Base-by-base conservation (phyloP, 2,797 vertebrate genomes). In the Hemitrygon akajei region DNA sequence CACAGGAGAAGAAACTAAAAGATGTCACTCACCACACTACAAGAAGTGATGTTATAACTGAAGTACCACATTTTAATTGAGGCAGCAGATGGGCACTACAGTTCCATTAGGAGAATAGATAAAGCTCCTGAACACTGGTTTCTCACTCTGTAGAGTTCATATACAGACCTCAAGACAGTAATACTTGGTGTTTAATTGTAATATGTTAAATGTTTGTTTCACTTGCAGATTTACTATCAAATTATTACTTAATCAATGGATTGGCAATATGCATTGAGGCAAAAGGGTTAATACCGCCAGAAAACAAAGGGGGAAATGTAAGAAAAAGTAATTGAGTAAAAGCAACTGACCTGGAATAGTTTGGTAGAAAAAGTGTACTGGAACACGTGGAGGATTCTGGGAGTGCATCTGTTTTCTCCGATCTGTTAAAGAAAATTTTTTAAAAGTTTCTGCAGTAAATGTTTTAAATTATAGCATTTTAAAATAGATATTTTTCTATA, bases 311-410 rank as follows among this genome's bases (percentile, higher is more conserved):
- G 40, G 75, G 34, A 82, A 60, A 63, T 60, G 47, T 18, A 25
- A n/a, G 18, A 34, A 56, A 63, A 58, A 20, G n/a, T 40, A 37
- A 66, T 25, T 16, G 18, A 18, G 79, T 16, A 91, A n/a, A 10
- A n/a, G 6, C 69, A 93, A 96, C 96, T 94, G 96, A 99, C 99
- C 98, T 99, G 94, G 97, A 97, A 94, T 99, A 99, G 96, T 98
- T 98, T 6, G 99, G 98, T 94, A 99, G 96, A 96, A 99, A 99
- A 93, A 99, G 97, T 20, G 98, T 98, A 95, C 98, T 99, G 94
- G 98, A 99, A 95, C 99, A 99, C 18, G 99, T 99, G 79, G 99
- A 99, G 12, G 99, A 99, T 95, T 98, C 98, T 0, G 99, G 99
- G 94, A 99, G 97, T 0, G 98, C 98, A 77, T 99, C 99, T 4